phyloP scores from a whole-genome alignment of 23 tunicate genomes.

The Phallusia fumigata region DNA sequence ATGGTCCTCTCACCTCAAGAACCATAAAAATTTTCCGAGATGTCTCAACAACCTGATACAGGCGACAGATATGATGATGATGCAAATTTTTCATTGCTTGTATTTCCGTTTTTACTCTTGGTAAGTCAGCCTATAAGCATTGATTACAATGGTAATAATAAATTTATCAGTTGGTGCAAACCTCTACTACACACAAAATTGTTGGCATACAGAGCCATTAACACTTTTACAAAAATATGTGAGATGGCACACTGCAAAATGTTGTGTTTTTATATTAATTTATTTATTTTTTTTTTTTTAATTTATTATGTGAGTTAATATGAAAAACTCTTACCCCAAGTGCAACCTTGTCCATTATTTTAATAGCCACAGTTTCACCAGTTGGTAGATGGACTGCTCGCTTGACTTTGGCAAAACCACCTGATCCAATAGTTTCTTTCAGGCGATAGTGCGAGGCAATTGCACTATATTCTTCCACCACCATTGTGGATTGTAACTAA shows the following conservation, averaged over 20 bases:
- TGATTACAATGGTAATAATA: not conserved
- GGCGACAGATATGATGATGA: constrained; percentile 93
- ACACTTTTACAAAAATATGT: no score
- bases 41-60: constrained; percentile 97
- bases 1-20: constrained; percentile 76
- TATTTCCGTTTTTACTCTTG: constrained; percentile 95
- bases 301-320: no score
- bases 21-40: constrained; percentile 76
- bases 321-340: constrained; percentile 45
- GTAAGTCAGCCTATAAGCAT: constrained; percentile 74
- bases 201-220: no score
- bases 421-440: constrained; percentile 96
- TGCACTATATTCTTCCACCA: constrained; percentile 63
- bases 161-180: no score
- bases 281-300: no score
- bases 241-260: no score
- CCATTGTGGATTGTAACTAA: constrained; percentile 22
- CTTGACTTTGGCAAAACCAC: constrained; percentile 99
- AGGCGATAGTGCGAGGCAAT: constrained; percentile 60
- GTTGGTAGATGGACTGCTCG: constrained; percentile 98
- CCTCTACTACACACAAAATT: no score
- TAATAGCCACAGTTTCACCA: constrained; percentile 94
- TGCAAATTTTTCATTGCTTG: constrained; percentile 93
- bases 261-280: no score
- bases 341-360: constrained; percentile 87